Percentiles rank a stretch among this genome's conserved stretches.
Conservation (phyloP, 2,797 vertebrate species). For the Amblyopsis hoosieri region DNA sequence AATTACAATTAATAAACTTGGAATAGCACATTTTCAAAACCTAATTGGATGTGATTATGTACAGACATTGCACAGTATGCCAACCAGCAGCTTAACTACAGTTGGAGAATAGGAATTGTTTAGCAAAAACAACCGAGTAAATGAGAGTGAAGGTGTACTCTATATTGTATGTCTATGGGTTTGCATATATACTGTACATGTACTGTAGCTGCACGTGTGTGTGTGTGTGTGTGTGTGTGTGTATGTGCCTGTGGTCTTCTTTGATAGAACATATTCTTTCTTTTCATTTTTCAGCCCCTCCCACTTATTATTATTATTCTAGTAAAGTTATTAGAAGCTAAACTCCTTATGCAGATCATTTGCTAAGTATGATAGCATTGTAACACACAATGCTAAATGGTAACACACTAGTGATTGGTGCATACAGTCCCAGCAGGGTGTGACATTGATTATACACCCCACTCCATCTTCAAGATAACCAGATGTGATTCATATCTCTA, state of each 20-base stretch:
- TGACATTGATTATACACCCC: neutral
- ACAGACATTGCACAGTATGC: neutral
- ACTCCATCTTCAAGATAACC: neutral
- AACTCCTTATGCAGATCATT: neutral
- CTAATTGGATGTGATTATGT: neutral
- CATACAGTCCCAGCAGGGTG: constrained; percentile 2
- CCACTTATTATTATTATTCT: too few relatives aligned
- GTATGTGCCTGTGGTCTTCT: neutral
- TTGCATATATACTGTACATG: neutral
- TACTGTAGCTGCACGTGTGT: neutral
- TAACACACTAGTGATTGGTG: neutral
- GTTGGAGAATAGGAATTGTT: neutral
- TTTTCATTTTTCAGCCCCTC: too few relatives aligned
- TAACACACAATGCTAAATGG: neutral
- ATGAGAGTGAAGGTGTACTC: neutral
- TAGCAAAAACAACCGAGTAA: neutral
- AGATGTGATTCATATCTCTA: neutral
- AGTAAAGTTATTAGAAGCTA: too few relatives aligned
- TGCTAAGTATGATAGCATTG: neutral
- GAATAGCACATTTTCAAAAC: neutral
- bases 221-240: neutral
- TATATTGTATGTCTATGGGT: neutral
- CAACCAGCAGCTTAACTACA: neutral
- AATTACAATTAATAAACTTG: constrained; percentile 3
- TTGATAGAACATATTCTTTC: neutral